Base-by-base conservation (phyloP, 2,888 invertebrate genomes). In the Tachystola acroxantha region DNA sequence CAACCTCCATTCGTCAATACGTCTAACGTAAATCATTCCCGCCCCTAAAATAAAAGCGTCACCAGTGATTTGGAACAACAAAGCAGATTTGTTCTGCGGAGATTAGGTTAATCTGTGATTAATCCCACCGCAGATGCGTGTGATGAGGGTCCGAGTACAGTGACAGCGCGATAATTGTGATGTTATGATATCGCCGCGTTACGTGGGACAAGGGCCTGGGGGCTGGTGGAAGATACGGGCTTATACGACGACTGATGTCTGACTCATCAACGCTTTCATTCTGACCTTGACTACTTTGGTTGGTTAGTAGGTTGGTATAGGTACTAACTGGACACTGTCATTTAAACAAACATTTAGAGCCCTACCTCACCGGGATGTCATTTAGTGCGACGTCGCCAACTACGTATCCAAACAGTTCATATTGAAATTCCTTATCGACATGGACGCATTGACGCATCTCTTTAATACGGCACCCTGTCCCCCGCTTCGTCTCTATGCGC, bases 81-180 rank as follows among this genome's bases (percentile, higher is more conserved):
- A 55, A 64, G 64, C 66, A 68, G 69, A 70, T 72, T 74, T 68
- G 67, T 67, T 57, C 50, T 42, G 49, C 47, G 48, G 62, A 63
- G 58, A 69, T 70, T 60, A 65, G 63, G 58, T 65, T 68, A 65
- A 72, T 73, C 69, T 66, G 47, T 62, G 66, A 71, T 79, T 78
- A 79, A 78, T 77, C 72, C 66, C 38, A 57, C 71, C 72, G 49
- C 78, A 73, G 64, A 69, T 68, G 69, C 57, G 64, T 53, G 64
- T 79, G 81, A 81, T 69, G 72, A 70, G 80, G 81, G 81, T 80
- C 57, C 44, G 43, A 44, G 42, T 45, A 53, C 40, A 62, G 66
- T 68, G 79, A 80, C 79, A 74, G 65, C 51, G 64, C 65, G 76
- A 77, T 80, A 79, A 80, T 77, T 79, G 70, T 72, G 65, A 73